Evolutionary conservation across 1,140 invertebrate species (phyloP).

Genomic region (Catajapyx aquilonaris): DNA sequence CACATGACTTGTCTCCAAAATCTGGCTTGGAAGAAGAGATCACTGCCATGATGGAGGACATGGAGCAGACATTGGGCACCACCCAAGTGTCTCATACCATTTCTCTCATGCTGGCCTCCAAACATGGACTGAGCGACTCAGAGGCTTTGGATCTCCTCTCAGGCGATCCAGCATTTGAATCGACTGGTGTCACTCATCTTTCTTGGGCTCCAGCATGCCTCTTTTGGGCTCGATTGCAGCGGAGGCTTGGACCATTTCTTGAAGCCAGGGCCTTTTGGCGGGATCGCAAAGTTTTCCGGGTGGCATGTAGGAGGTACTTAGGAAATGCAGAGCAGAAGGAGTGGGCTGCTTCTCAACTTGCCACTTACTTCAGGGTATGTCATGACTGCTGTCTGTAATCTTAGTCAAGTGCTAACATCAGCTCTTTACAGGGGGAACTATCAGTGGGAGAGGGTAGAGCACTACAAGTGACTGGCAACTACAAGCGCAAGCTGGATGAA

Average conservation of each 20-base stretch:
- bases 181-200: background rate
- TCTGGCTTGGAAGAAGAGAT: slow-evolving; percentile 34
- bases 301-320: slow-evolving; percentile 31
- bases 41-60: slow-evolving; percentile 33
- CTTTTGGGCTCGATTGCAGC: slow-evolving; percentile 40
- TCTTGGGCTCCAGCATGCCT: slow-evolving; percentile 38
- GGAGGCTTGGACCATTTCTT: slow-evolving; percentile 39
- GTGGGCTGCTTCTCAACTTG: slow-evolving; percentile 24
- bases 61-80: slow-evolving; percentile 37
- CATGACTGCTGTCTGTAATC: too few species aligned
- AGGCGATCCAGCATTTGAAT: slow-evolving; percentile 22
- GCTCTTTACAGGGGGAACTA: too few species aligned
- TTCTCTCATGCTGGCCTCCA: slow-evolving; percentile 41
- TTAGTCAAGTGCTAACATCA: too few species aligned
- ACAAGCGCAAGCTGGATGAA: slow-evolving; percentile 60
- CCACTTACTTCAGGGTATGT: slow-evolving; percentile 32
- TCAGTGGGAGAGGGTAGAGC: too few species aligned
- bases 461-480: too few species aligned
- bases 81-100: slow-evolving; percentile 29
- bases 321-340: slow-evolving; percentile 18
- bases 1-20: slow-evolving; percentile 23
- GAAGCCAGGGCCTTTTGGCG: slow-evolving; percentile 39
- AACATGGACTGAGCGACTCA: slow-evolving; percentile 44
- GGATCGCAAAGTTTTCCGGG: slow-evolving; percentile 30
- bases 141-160: slow-evolving; percentile 53